Base-by-base conservation (phyloP, 2,113 vertebrate genomes). In the Arenaria interpres region DNA sequence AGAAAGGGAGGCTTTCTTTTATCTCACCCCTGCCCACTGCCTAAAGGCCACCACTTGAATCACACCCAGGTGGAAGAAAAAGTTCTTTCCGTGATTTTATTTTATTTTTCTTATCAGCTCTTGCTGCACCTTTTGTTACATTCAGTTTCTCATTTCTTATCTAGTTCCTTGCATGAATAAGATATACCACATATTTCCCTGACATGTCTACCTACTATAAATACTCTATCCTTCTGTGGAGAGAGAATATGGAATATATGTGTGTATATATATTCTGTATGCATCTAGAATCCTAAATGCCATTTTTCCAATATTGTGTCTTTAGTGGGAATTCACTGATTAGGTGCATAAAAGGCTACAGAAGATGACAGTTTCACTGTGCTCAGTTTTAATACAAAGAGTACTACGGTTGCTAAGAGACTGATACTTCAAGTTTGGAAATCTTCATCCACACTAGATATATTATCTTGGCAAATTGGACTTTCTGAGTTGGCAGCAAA, bases 381-480 rank as follows among this genome's bases (percentile, higher is more conserved):
- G 94, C 95, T 93, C 62, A 22, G 81, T 69, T 96, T 94, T 94
- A 85, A 97, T 84, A 97, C 96, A 97, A 68, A 96, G 97, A 95
- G 93, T 92, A 97, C 86, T 95, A 90, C 78, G 78, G 97, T 98
- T 98, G 98, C 97, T 98, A 98, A 85, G 98, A 97, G 96, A 97
- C 97, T 25, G 82, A 57, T 53, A 13, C 91, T 89, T 98, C 88
- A 93, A 95, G 93, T 97, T 97, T 95, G 94, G 96, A 94, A 84
- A 90, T 95, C 82, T 97, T 97, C 89, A 93, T 93, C 66, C 56
- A 74, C 91, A 91, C 90, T 82, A 77, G 80, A 88, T 88, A 78
- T 32, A 92, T 94, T 84, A 89, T 96, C 87, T 93, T 92, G 93
- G 94, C 90, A 93, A 91, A 97, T 90, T 60, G 96, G 97, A 88